These are phyloP conservation scores for Clytia hemisphaerica DNA, from an alignment of 30 jellyfish, hydroid and myxozoan species.

Conservation along the genomic window DNA sequence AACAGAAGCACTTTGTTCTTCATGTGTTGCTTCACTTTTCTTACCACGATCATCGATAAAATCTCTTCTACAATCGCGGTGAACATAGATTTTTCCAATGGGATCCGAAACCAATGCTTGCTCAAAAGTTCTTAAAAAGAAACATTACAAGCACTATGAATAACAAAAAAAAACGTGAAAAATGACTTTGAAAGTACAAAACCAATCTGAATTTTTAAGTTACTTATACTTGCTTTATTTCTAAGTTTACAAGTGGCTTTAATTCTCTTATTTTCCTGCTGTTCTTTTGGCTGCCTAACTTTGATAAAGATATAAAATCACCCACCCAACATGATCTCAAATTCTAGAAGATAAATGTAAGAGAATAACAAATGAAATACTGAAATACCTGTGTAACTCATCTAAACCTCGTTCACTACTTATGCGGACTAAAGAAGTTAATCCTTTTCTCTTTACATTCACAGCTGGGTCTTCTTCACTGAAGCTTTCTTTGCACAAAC, in stretches of 20 bases:
- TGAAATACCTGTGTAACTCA: background rate
- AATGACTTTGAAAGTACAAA: too few relatives aligned
- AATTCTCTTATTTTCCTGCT: too few relatives aligned
- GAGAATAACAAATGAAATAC: background rate
- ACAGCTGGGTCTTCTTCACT: conserved; percentile 1
- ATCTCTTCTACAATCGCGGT: conserved; percentile 16
- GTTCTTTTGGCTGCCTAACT: too few relatives aligned
- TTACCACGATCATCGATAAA: conserved; percentile 3
- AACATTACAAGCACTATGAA: background rate
- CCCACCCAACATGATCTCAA: background rate
- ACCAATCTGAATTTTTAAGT: too few relatives aligned
- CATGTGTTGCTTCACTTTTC: background rate
- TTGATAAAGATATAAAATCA: too few relatives aligned
- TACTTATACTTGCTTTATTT: too few relatives aligned
- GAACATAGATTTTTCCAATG: conserved; percentile 19
- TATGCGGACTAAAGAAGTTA: background rate
- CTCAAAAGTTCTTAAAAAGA: background rate
- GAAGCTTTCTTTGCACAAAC: background rate
- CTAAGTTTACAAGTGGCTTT: too few relatives aligned
- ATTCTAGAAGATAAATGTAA: background rate
- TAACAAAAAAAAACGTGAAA: too few relatives aligned
- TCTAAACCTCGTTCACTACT: background rate
- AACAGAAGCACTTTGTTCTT: background rate
- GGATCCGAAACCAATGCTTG: background rate
- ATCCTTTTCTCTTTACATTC: background rate